Evolutionary conservation across 2,797 vertebrate species (phyloP).

Genomic region (Thunnus albacares): DNA sequence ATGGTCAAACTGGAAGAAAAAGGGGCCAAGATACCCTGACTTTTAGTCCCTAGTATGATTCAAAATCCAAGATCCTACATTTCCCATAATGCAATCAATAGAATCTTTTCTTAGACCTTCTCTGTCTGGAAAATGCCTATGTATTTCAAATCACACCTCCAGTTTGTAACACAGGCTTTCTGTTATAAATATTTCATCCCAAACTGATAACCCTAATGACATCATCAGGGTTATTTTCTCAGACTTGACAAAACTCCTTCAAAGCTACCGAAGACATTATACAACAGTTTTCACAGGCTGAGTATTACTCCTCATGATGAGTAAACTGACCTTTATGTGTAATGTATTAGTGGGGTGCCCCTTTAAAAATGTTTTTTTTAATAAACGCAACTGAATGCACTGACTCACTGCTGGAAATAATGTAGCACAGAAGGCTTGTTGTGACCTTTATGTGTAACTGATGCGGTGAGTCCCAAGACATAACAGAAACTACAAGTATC

Average conservation of each 20-base stretch:
- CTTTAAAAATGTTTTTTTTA: not conserved
- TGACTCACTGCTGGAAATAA: conserved; percentile 17
- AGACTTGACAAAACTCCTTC: too few relatives aligned
- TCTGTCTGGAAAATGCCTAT: too few relatives aligned
- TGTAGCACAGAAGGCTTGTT: not conserved
- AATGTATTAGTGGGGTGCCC: not conserved
- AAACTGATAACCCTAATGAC: not conserved
- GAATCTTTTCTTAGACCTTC: not conserved
- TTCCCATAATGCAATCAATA: not conserved
- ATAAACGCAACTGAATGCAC: not conserved
- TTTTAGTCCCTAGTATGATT: not conserved
- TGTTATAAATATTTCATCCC: not conserved
- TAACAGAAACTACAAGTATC: conserved; percentile 66
- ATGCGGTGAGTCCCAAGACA: conserved; percentile 57
- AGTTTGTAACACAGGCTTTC: not conserved
- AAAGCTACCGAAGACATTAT: too few relatives aligned
- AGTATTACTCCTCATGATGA: not conserved
- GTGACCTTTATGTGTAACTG: conserved; percentile 68
- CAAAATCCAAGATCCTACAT: not conserved
- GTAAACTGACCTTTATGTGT: not conserved
- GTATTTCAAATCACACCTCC: not conserved
- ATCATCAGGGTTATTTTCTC: not conserved
- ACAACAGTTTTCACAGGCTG: not conserved
- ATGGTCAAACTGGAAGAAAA: not conserved
- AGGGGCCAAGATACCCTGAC: not conserved